Conservation (phyloP, 2,113 vertebrate species). For the Chloropsis cyanopogon region DNA sequence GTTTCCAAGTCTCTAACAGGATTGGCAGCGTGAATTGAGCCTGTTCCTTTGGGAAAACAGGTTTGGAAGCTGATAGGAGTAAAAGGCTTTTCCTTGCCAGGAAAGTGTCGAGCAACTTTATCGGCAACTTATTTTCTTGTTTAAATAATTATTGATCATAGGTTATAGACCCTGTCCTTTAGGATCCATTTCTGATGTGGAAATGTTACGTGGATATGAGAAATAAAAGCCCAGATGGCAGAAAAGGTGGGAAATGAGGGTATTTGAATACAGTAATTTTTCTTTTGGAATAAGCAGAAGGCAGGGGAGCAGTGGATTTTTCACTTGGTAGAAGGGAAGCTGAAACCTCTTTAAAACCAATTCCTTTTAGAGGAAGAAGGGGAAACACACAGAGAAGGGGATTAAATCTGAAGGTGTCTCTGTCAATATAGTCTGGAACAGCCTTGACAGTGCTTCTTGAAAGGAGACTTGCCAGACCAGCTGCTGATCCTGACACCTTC, state of each 20-base stretch:
- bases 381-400: neutral
- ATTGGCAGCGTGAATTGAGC: neutral
- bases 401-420: neutral
- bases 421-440: neutral
- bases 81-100: neutral
- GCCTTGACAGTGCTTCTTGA: neutral
- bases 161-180: neutral
- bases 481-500: neutral
- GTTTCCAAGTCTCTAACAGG: neutral
- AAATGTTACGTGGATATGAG: rapidly evolving
- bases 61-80: neutral
- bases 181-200: neutral
- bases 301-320: neutral
- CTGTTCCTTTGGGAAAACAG: neutral
- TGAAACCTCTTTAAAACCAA: neutral
- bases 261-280: neutral
- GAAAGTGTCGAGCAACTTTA: neutral
- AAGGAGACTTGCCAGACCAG: neutral
- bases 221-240: neutral
- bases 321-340: neutral
- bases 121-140: neutral
- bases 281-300: neutral
- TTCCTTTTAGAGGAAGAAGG: neutral
- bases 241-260: neutral
- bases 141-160: neutral